Percentiles rank a stretch among this genome's conserved stretches.
These are phyloP conservation scores for Brenthis ino DNA, from an alignment of 2,888 invertebrate genomes.

Conservation along the genomic window DNA sequence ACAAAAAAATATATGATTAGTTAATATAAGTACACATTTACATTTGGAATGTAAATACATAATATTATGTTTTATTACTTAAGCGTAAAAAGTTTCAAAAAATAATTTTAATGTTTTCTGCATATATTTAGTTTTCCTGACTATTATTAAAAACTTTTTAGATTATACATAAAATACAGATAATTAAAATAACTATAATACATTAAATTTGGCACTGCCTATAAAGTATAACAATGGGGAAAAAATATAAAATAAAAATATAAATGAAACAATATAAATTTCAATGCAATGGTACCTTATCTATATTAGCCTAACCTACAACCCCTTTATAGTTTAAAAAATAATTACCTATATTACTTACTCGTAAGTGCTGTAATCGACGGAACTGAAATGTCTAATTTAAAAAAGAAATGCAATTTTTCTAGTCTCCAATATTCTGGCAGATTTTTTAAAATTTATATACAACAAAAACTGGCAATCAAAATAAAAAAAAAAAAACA, in stretches of 20 bases:
- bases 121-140: conserved; percentile 5
- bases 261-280: conserved; percentile 18
- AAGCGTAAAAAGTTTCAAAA: conserved; percentile 46
- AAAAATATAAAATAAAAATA: conserved; percentile 25
- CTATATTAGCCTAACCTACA: conserved; percentile 36
- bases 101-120: conserved; percentile 40
- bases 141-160: conserved; percentile 19
- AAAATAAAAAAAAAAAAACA: conserved; percentile 8
- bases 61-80: conserved; percentile 30
- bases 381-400: conserved; percentile 12
- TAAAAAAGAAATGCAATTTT: conserved; percentile 24
- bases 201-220: conserved; percentile 44
- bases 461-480: background rate
- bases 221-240: conserved; percentile 17
- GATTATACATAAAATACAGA: conserved; percentile 8
- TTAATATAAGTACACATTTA: conserved; percentile 19
- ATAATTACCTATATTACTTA: conserved; percentile 2
- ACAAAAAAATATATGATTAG: background rate
- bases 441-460: background rate
- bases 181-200: conserved; percentile 40
- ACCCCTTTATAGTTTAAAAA: conserved; percentile 37
- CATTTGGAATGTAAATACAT: conserved; percentile 46
- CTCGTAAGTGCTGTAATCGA: conserved; percentile 22
- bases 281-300: conserved; percentile 28
- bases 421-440: background rate